Evolutionary conservation across 2,888 invertebrate species (phyloP).

Genomic region (Sclerodermus sp.): DNA sequence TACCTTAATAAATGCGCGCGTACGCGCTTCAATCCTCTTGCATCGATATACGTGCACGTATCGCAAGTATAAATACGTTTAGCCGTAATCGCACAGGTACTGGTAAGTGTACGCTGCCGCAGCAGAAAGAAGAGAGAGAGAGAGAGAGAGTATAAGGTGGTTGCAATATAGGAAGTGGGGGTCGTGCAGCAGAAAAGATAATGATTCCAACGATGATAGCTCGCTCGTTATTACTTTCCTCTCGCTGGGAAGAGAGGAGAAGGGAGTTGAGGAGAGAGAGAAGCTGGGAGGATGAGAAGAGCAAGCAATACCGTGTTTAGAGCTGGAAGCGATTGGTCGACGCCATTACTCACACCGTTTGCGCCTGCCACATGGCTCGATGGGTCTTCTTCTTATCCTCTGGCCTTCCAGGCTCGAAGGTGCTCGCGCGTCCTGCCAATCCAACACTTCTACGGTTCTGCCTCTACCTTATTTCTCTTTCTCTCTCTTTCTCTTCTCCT

Average conservation of each 20-base stretch:
- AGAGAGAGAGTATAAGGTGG: too few relatives aligned
- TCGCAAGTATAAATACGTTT: too few relatives aligned
- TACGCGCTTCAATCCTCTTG: too few relatives aligned
- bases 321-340: constrained; percentile 42
- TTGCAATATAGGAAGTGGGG: too few relatives aligned
- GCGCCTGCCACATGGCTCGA: constrained; percentile 49
- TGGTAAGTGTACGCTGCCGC: too few relatives aligned
- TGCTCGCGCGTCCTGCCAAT: too few relatives aligned
- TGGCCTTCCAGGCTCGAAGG: neutral
- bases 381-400: constrained; percentile 11
- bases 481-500: constrained; percentile 4
- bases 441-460: too few relatives aligned
- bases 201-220: constrained; percentile 46
- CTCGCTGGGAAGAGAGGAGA: neutral
- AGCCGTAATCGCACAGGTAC: too few relatives aligned
- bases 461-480: neutral
- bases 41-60: too few relatives aligned
- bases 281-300: constrained; percentile 19
- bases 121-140: constrained; percentile 8
- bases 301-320: constrained; percentile 30
- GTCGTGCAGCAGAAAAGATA: constrained; percentile 29
- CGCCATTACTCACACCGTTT: constrained; percentile 48
- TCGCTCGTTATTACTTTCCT: constrained; percentile 35
- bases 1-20: too few relatives aligned
- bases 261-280: neutral